These are phyloP conservation scores for Ichneumon xanthorius DNA, from an alignment of 2,888 invertebrate genomes.

Conservation along the genomic window DNA sequence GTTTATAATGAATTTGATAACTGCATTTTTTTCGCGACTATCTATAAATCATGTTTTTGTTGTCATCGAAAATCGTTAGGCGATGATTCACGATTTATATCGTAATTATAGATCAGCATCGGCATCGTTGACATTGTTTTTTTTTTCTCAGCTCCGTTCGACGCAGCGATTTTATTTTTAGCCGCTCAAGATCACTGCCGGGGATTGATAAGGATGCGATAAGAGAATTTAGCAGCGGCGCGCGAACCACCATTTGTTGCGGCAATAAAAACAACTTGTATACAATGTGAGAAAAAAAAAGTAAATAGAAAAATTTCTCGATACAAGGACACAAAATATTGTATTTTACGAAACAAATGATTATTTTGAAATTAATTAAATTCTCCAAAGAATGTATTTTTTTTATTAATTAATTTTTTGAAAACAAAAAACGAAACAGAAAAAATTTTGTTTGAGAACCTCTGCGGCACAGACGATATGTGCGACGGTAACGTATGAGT, in stretches of 20 bases:
- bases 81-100: not conserved
- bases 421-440: not conserved
- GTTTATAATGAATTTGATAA: too few species aligned
- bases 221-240: not conserved
- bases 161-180: not conserved
- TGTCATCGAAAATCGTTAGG: not conserved
- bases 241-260: not conserved
- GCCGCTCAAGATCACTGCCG: not conserved
- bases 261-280: not conserved
- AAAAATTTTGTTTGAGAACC: slow-evolving; percentile 25
- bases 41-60: not conserved
- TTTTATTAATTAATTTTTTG: too few species aligned
- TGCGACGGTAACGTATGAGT: not conserved
- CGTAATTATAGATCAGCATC: not conserved
- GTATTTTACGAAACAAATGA: not conserved
- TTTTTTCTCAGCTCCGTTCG: not conserved
- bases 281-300: not conserved
- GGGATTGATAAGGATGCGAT: not conserved
- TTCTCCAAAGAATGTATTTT: not conserved
- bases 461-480: not conserved
- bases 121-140: not conserved
- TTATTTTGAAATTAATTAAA: too few species aligned
- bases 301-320: not conserved
- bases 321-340: slow-evolving; percentile 5
- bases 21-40: too few species aligned